phyloP scores from a whole-genome alignment of 2,888 invertebrate genomes.

The Ypsolopha sequella region DNA sequence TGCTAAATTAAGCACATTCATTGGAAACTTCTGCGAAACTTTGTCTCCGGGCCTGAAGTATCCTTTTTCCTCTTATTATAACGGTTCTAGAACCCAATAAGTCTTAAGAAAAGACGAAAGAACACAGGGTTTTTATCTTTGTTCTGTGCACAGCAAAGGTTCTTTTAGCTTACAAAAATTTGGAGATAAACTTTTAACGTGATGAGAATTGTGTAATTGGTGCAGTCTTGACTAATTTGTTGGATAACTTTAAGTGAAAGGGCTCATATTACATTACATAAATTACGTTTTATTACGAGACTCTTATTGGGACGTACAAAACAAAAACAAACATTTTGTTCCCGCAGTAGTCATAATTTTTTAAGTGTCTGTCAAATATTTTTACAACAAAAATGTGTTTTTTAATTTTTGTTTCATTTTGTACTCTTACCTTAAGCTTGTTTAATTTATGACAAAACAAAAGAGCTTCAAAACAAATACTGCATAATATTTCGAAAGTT shows the following conservation, averaged over 20 bases:
- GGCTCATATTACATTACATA: neutral
- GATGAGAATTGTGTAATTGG: neutral
- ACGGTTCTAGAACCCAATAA: conserved; percentile 9
- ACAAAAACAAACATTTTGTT: too few relatives aligned
- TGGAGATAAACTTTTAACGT: neutral
- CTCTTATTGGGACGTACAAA: too few relatives aligned
- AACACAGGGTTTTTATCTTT: neutral
- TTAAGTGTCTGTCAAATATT: too few relatives aligned
- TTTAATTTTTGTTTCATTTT: too few relatives aligned
- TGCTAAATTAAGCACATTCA: conserved; percentile 52
- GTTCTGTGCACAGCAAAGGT: neutral
- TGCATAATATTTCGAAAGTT: too few relatives aligned
- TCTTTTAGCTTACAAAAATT: neutral
- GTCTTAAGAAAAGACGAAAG: neutral
- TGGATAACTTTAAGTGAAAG: neutral
- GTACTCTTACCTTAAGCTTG: too few relatives aligned
- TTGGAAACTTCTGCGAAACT: conserved; percentile 45
- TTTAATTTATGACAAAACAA: too few relatives aligned
- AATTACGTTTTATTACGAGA: neutral
- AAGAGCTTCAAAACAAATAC: too few relatives aligned
- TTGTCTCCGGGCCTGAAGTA: conserved; percentile 26
- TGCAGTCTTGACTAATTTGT: neutral
- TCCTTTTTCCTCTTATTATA: conserved; percentile 27
- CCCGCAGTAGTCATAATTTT: too few relatives aligned
- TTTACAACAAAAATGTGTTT: too few relatives aligned